Conservation (phyloP, 2,888 invertebrate species). For the Polydrusus cervinus region DNA sequence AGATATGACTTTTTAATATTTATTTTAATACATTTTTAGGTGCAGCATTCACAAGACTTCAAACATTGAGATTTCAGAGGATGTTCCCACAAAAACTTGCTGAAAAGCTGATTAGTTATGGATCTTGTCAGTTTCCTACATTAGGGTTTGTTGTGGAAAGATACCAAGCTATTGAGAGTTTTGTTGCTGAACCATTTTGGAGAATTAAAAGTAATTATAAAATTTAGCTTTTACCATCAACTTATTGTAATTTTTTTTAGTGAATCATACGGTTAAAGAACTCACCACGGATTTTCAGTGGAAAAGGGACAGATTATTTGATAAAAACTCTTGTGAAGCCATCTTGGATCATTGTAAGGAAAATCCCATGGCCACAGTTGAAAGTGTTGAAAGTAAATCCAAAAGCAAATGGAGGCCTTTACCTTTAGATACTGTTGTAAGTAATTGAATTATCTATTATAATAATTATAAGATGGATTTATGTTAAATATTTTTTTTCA, state of each 20-base stretch:
- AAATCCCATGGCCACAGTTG: slow-evolving; percentile 82
- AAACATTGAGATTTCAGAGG: slow-evolving; percentile 91
- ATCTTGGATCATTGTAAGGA: slow-evolving; percentile 87
- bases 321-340: slow-evolving; percentile 86
- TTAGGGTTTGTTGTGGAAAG: slow-evolving; percentile 99
- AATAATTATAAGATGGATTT: background rate
- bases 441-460: too few relatives aligned
- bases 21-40: slow-evolving; percentile 73
- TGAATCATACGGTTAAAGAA: slow-evolving; percentile 84
- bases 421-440: slow-evolving; percentile 91
- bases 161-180: slow-evolving; percentile 92
- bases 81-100: slow-evolving; percentile 84
- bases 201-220: slow-evolving; percentile 83
- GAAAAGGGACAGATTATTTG: slow-evolving; percentile 91
- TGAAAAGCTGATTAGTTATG: slow-evolving; percentile 94
- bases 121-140: slow-evolving; percentile 99
- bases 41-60: slow-evolving; percentile 98
- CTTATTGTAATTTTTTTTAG: slow-evolving; percentile 77
- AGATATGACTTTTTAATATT: slow-evolving; percentile 61
- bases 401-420: slow-evolving; percentile 97
- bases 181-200: slow-evolving; percentile 96
- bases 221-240: background rate
- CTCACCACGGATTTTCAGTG: slow-evolving; percentile 90
- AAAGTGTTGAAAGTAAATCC: slow-evolving; percentile 86
- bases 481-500: too few relatives aligned